A percentile compares a stretch with the other conserved stretches of the same genome.
phyloP scores from a whole-genome alignment of 2,113 vertebrate species.

The Butorides virescens region DNA sequence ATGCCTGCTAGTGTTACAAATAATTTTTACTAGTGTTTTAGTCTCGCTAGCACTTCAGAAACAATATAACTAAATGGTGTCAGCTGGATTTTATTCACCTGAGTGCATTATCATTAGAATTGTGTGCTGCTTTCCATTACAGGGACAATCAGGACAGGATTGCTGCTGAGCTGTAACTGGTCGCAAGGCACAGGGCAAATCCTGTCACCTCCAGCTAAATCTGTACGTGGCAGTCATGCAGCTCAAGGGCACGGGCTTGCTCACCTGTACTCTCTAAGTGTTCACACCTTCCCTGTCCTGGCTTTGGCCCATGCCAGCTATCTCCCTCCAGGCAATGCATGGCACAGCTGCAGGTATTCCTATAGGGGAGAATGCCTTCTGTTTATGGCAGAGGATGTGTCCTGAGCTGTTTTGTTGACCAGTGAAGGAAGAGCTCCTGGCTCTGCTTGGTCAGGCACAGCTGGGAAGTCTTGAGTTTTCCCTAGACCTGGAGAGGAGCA shows the following conservation, averaged over 20 bases:
- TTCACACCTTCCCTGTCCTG: not conserved
- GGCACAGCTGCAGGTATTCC: not conserved
- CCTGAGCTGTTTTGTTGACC: fast-evolving
- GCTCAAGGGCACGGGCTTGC: not conserved
- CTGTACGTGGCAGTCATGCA: not conserved
- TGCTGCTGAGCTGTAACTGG: not conserved
- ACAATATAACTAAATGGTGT: not conserved
- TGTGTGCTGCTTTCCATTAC: not conserved
- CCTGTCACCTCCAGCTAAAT: not conserved
- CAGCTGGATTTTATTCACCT: conserved; percentile 39
- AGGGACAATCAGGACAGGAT: not conserved
- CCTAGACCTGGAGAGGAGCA: not conserved
- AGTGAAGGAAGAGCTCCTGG: not conserved
- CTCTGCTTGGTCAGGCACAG: not conserved
- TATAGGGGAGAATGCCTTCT: not conserved
- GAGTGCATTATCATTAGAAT: not conserved
- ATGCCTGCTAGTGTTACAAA: not conserved
- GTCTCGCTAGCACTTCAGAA: not conserved
- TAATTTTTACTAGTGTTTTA: conserved; percentile 22
- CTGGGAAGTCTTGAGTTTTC: not conserved
- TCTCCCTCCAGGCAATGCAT: not conserved
- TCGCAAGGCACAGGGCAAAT: not conserved
- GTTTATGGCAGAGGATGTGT: not conserved
- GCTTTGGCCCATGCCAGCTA: not conserved
- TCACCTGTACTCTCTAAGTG: not conserved